These are phyloP conservation scores for Nothura maculosa DNA, from an alignment of 2,797 vertebrate genomes.

Conservation along the genomic window DNA sequence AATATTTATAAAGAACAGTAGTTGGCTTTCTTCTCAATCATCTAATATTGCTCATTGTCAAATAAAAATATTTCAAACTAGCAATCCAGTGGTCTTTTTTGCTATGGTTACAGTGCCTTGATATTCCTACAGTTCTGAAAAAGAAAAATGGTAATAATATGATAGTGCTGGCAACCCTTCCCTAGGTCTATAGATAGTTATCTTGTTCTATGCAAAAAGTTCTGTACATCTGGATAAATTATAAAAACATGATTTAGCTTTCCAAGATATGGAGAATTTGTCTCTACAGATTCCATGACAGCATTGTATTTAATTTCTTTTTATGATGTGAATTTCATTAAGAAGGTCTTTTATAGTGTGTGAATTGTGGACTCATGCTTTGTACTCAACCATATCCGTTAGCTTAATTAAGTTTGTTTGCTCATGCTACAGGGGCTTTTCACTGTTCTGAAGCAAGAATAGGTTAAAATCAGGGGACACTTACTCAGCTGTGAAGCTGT, in stretches of 20 bases:
- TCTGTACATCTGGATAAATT: not conserved
- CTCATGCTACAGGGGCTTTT: constrained; percentile 53
- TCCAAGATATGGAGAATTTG: constrained; percentile 16
- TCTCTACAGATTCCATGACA: constrained; percentile 16
- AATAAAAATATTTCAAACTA: not conserved
- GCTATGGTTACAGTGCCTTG: not conserved
- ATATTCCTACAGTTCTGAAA: not conserved
- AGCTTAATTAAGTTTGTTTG: constrained; percentile 73
- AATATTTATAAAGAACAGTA: not conserved
- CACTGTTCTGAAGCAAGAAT: constrained; percentile 50
- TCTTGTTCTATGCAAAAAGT: not conserved
- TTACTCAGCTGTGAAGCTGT: constrained; percentile 69
- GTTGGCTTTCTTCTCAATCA: not conserved
- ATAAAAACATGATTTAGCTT: not conserved
- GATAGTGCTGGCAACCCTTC: not conserved
- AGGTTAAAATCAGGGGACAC: constrained; percentile 70
- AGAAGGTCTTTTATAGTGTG: not conserved
- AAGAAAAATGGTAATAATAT: not conserved
- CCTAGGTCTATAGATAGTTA: not conserved
- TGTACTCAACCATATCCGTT: constrained; percentile 34
- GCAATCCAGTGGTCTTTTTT: not conserved
- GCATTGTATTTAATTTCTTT: constrained; percentile 8
- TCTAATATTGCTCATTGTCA: not conserved
- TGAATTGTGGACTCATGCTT: constrained; percentile 35
- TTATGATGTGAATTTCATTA: constrained; percentile 52